These are phyloP conservation scores for Dreissena rostriformis DNA, from an alignment of 1,140 invertebrate genomes.

Conservation along the genomic window DNA sequence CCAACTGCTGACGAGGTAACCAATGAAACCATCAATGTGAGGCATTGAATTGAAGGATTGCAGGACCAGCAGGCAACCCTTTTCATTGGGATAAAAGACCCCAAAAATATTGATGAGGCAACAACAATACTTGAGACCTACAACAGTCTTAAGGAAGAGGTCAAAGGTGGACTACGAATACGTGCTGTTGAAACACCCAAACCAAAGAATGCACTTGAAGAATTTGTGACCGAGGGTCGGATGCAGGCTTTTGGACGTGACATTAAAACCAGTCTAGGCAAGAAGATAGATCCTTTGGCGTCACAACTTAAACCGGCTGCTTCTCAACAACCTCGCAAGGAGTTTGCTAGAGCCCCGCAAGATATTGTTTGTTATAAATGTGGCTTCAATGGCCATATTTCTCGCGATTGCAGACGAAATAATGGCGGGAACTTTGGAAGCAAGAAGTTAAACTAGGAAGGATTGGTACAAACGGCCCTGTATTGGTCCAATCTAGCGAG, in stretches of 20 bases:
- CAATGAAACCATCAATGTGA: constrained; percentile 26
- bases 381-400: neutral
- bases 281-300: constrained; percentile 26
- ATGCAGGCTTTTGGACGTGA: constrained; percentile 17
- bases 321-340: neutral
- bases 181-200: neutral
- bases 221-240: constrained; percentile 23
- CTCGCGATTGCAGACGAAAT: neutral
- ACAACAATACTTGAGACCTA: constrained; percentile 7
- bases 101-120: constrained; percentile 21
- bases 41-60: constrained; percentile 23
- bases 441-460: constrained; percentile 14
- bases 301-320: neutral
- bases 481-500: constrained; percentile 14
- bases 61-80: constrained; percentile 29
- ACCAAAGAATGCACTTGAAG: neutral
- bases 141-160: constrained; percentile 40
- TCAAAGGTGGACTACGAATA: constrained; percentile 1
- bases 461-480: constrained; percentile 23
- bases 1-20: constrained; percentile 19
- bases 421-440: neutral
- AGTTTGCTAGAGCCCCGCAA: neutral
- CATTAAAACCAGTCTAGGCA: constrained; percentile 16
- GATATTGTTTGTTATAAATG: constrained; percentile 3
- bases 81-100: constrained; percentile 34